Evolutionary conservation across 2,113 vertebrate genomes (phyloP), one percentile per base, ranked within the genome.

Genomic region (Neodon shergylaensis): DNA sequence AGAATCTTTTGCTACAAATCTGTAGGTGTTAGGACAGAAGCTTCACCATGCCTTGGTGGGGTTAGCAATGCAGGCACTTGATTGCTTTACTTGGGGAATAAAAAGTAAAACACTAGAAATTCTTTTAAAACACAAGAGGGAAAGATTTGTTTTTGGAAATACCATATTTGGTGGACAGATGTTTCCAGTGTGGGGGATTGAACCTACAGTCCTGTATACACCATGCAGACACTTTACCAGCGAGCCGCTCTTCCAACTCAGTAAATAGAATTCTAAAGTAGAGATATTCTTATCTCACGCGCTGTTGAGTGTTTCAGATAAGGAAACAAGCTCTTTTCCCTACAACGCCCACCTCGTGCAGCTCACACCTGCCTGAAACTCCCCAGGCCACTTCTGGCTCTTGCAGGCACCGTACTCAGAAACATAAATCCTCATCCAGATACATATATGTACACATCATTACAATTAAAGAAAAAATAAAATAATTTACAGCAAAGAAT

Each of bases 71-170:
- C 31, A 52, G 39, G 28, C 5, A 54, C 39, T 13, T 39, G 16
- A 84, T 39, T 33, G 42, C n/a, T 85, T 76, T 77, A 63, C 36
- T 58, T 22, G 11, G 16, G n/a, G 73, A 86, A 8, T n/a, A 90
- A 92, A 87, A 90, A 49, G 58, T 3, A 58, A 82, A 82, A 83
- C 52, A 92, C 54, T 82, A 28, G 42, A 54, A 90, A 83, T 83
- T n/a, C 68, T 81, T 72, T 77, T 31, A 88, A 90, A 76, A 78
- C 3, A n/a, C 36, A 12, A 47, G 2, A 19, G 7, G 54, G 12
- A 31, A 74, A 72, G 78, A 42, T 63, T 47, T 61, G 24, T 39
- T 88, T 78, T 93, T 93, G 28, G 21, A 96, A 92, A 63, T 42
- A 83, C 22, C 81, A 63, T n/a, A 63, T 26, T 83, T 63, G 24